phyloP scores from a whole-genome alignment of 1,140 invertebrate genomes.

The Macrostomum lignano region DNA sequence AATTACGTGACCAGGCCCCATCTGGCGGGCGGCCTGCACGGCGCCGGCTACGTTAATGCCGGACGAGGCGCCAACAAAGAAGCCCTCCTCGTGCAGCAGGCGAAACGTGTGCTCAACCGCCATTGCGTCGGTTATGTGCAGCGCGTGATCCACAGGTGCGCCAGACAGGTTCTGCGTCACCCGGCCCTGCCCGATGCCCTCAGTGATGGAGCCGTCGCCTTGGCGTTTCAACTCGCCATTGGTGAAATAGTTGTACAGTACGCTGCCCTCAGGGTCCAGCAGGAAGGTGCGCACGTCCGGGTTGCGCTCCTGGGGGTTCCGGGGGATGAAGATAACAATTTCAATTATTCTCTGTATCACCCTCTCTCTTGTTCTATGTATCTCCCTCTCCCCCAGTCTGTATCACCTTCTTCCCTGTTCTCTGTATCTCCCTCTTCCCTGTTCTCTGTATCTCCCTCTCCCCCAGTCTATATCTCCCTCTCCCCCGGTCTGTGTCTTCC shows the following conservation, averaged over 20 bases:
- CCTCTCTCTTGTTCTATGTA: too few relatives aligned
- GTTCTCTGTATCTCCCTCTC: too few relatives aligned
- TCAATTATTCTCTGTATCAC: too few relatives aligned
- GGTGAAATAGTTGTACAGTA: conserved; percentile 23
- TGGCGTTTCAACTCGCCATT: conserved; percentile 21
- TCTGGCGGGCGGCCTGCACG: conserved; percentile 14
- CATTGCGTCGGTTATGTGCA: conserved; percentile 16
- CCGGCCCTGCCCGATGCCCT: conserved; percentile 26
- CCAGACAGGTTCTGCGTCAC: conserved; percentile 23
- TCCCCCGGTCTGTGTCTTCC: too few relatives aligned
- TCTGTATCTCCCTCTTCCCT: too few relatives aligned
- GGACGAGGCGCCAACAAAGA: conserved; percentile 25
- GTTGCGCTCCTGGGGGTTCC: too few relatives aligned
- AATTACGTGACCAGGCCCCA: conserved; percentile 24
- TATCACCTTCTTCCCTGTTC: too few relatives aligned
- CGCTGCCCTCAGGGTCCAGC: conserved; percentile 26
- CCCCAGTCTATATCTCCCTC: too few relatives aligned
- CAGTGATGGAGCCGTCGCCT: conserved; percentile 22
- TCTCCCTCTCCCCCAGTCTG: too few relatives aligned
- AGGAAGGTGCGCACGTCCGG: conserved; percentile 17
- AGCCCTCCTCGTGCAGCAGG: conserved; percentile 23
- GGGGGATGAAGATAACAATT: too few relatives aligned
- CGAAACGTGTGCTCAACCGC: conserved; percentile 21
- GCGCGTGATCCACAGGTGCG: conserved; percentile 21
- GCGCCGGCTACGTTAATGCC: conserved; percentile 25